Conservation (phyloP, 2,888 invertebrate genomes). For the Pandemis corylana region DNA sequence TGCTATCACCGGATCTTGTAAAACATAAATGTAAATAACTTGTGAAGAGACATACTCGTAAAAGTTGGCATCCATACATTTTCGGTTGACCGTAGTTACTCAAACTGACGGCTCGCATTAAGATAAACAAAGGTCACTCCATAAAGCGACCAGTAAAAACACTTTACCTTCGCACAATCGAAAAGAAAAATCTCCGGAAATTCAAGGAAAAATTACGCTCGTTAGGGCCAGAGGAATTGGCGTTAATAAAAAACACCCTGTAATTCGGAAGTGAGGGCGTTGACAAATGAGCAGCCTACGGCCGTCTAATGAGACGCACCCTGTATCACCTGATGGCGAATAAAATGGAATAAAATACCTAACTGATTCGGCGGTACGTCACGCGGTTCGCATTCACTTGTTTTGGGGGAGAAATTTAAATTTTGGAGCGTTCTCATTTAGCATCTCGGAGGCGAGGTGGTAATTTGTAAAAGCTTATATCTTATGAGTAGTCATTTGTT, state of each 20-base stretch:
- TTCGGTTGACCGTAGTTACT: conserved; percentile 27
- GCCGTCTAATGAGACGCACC: conserved; percentile 71
- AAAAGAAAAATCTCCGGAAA: conserved; percentile 48
- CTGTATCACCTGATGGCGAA: conserved; percentile 69
- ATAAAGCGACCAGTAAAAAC: conserved; percentile 41
- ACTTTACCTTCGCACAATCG: conserved; percentile 46
- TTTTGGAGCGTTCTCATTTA: conserved; percentile 27
- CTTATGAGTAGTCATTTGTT: conserved; percentile 31
- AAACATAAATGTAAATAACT: neutral
- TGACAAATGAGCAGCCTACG: conserved; percentile 75
- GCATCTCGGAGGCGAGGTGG: conserved; percentile 14
- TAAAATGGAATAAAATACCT: conserved; percentile 58
- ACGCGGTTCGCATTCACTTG: conserved; percentile 19
- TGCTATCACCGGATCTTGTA: too few relatives aligned
- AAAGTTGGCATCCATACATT: neutral
- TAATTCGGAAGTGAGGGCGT: conserved; percentile 68
- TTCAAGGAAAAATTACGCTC: conserved; percentile 71
- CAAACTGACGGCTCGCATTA: conserved; percentile 29
- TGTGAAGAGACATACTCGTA: neutral
- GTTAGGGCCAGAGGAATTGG: conserved; percentile 75
- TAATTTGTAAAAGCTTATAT: conserved; percentile 35
- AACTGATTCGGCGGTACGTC: conserved; percentile 51
- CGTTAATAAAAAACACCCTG: conserved; percentile 75
- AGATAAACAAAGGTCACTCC: conserved; percentile 34
- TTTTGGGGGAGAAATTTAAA: conserved; percentile 26